Base-by-base conservation (phyloP, 2,888 invertebrate genomes). In the Blera fallax region DNA sequence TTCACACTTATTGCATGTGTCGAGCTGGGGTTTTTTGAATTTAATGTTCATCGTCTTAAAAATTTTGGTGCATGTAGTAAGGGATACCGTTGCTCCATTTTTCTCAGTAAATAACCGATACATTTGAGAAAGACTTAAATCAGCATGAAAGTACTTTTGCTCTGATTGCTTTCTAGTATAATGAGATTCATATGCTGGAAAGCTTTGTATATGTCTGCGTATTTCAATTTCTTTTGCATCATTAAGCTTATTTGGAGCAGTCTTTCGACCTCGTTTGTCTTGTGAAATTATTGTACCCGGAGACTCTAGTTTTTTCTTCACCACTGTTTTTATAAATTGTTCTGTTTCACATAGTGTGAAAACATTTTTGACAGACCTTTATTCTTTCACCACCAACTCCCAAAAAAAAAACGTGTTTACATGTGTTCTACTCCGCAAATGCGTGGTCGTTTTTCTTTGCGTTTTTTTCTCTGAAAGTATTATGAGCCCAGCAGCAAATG, bases 1-100 rank as follows among this genome's bases (percentile, higher is more conserved):
- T 73, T 87, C 88, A 21, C 88, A 87, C 58, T 84, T 88, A 43
- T 84, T 77, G 50, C 87, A 88, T 52, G 82, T 84, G 50, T 88
- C 80, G 10, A 58, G 43, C 34, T 60, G 37, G 11, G 81, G 81
- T 67, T 80, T 79, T 77, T 87, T 87, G 72, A 81, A 87, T 67
- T 82, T 84, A 21, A 87, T 80, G 73, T 72, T 78, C 14, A 84
- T 45, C 32, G 77, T 80, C 2, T 70, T 32, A 56, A 87, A 87
- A 32, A 84, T 60, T 14, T 87, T 54, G 34, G 82, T 58, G 77
- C 77, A 87, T 77, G 81, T 87, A 56, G 84, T 70, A 18, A 87
- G 60, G 21, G 73, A 83, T 58, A 82, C 45, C 18, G 80, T 69
- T 54, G 62, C 29, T 45, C 54, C 52, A 54, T 24, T 24, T 60